Evolutionary conservation across 2,888 invertebrate genomes (phyloP).

Genomic region (Salticus scenicus): DNA sequence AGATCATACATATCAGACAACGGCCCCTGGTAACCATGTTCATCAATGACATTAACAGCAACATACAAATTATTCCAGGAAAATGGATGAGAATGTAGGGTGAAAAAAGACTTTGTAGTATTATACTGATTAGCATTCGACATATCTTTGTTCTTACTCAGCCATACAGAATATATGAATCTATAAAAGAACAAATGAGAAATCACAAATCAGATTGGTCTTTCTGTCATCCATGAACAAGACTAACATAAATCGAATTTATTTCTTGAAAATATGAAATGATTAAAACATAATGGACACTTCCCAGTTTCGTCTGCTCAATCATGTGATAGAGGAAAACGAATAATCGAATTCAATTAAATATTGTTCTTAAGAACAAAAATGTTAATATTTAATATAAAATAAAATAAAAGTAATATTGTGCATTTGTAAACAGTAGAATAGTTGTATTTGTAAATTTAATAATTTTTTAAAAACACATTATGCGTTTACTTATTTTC

Average conservation of each 20-base stretch:
- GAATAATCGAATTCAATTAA: too few relatives aligned
- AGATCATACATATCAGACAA: slow-evolving; percentile 72
- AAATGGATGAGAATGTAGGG: slow-evolving; percentile 54
- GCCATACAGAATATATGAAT: slow-evolving; percentile 81
- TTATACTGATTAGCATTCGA: slow-evolving; percentile 59
- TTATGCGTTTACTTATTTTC: too few relatives aligned
- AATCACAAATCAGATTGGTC: background rate
- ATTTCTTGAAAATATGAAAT: background rate
- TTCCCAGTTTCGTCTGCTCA: too few relatives aligned
- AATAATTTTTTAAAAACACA: too few relatives aligned
- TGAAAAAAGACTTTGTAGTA: slow-evolving; percentile 58
- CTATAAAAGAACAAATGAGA: slow-evolving; percentile 73
- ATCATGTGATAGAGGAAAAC: too few relatives aligned
- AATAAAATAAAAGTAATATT: too few relatives aligned
- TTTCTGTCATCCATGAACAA: background rate
- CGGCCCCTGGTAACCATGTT: slow-evolving; percentile 74
- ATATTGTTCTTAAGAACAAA: too few relatives aligned
- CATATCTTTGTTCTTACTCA: slow-evolving; percentile 76
- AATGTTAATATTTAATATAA: too few relatives aligned
- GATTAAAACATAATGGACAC: too few relatives aligned
- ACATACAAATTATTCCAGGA: slow-evolving; percentile 73
- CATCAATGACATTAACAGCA: slow-evolving; percentile 74
- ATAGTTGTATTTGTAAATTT: too few relatives aligned
- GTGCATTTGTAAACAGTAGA: too few relatives aligned
- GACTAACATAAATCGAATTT: background rate